phyloP scores from a whole-genome alignment of 2,888 invertebrate species.

The Dione vanillae region DNA sequence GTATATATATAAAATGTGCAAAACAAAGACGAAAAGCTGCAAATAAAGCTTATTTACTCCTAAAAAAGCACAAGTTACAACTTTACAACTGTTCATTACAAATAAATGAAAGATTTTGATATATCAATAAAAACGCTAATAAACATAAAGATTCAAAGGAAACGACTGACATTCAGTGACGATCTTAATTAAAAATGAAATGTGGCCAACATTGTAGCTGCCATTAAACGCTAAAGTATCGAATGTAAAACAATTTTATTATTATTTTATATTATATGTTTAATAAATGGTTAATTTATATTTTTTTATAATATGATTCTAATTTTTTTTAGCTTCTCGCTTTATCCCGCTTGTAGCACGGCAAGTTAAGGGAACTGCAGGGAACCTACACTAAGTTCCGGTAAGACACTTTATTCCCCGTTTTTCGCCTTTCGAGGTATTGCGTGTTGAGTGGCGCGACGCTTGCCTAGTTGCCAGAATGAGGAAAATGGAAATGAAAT shows the following conservation, averaged over 20 bases:
- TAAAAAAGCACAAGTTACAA: no score
- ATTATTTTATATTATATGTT: neutral
- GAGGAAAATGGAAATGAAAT: no score
- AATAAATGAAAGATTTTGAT: slow-evolving; percentile 5
- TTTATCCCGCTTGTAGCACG: no score
- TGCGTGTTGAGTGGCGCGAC: neutral
- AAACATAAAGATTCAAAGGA: slow-evolving; percentile 23
- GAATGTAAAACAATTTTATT: slow-evolving; percentile 6
- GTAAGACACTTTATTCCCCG: no score
- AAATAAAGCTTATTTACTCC: no score
- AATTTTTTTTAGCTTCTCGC: no score
- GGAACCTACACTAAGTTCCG: no score
- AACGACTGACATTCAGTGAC: slow-evolving; percentile 16
- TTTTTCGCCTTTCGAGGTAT: neutral
- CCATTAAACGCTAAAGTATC: slow-evolving; percentile 21
- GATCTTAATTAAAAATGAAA: slow-evolving; percentile 31
- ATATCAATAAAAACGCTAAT: slow-evolving; percentile 16
- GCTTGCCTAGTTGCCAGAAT: no score
- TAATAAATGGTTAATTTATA: neutral
- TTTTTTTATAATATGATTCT: no score
- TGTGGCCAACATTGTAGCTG: neutral
- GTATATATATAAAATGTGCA: no score
- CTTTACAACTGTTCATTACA: neutral
- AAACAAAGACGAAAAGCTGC: no score
- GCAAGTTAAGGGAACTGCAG: no score